Base-by-base conservation (phyloP, 2,888 invertebrate species). In the Keiferia lycopersicella region DNA sequence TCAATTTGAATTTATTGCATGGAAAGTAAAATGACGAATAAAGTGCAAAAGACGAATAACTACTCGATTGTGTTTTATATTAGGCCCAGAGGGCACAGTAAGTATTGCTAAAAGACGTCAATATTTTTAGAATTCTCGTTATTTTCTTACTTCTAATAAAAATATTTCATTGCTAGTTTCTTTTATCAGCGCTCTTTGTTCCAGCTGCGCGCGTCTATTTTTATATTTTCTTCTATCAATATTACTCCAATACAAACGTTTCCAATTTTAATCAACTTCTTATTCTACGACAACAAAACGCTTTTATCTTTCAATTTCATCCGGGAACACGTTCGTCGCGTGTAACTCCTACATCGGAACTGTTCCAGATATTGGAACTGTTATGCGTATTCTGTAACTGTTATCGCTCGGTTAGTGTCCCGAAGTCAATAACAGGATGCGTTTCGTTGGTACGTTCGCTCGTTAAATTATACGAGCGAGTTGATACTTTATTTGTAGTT, bases 351-450 rank as follows among this genome's bases (percentile, higher is more conserved):
- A 60, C 50, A 51, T 48, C 63, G 61, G 60, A 63, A 63, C 63
- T n/a, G 63, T 16, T 60, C 41, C 62, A 61, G 63, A 66, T 66
- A 66, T 73, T 76, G 76, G 70, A 69, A 69, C 75, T 69, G 76
- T 78, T 74, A 76, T 77, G 74, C 66, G 69, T 79, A 74, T 75
- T 72, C 70, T 74, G 72, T 76, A 71, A 77, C 79, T 71, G 73
- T 76, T 72, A 76, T 75, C 76, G 79, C 76, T 73, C 74, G 71
- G 78, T 80, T 80, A 77, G 77, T 74, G 75, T 69, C 68, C 69
- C 70, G 68, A 66, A 74, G 70, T 72, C 78, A 74, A 76, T 75
- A 76, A 71, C 74, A 69, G 70, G 18, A 22, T 16, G 22, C 45
- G 65, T 57, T 59, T 38, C 62, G 63, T 48, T 59, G 18, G 45